phyloP scores from a whole-genome alignment of 2,888 invertebrate genomes.

The Iphiclides podalirius region DNA sequence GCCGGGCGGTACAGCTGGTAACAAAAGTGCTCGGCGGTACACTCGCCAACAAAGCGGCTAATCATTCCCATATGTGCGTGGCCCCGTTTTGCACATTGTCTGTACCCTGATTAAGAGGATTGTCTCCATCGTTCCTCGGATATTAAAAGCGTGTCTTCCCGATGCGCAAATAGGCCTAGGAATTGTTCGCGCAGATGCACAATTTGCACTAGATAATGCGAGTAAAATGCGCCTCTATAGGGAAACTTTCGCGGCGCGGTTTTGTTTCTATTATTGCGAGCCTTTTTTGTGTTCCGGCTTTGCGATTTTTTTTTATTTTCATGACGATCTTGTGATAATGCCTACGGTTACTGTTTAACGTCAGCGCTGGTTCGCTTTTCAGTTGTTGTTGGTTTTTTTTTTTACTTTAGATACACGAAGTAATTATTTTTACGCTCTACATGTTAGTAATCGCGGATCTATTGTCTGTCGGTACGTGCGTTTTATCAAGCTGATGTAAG shows the following conservation, averaged over 20 bases:
- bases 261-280: constrained; percentile 54
- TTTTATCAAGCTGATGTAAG: constrained; percentile 24
- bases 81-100: constrained; percentile 76
- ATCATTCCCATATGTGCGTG: constrained; percentile 73
- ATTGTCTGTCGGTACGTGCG: constrained; percentile 25
- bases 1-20: constrained; percentile 45
- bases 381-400: constrained; percentile 19
- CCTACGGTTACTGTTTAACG: constrained; percentile 26
- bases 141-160: constrained; percentile 75
- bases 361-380: constrained; percentile 26
- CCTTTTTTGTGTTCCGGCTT: constrained; percentile 44
- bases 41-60: constrained; percentile 51
- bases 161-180: constrained; percentile 40
- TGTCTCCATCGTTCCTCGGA: constrained; percentile 73
- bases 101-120: constrained; percentile 77
- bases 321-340: constrained; percentile 44
- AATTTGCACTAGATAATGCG: constrained; percentile 49
- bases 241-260: constrained; percentile 51
- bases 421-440: constrained; percentile 27
- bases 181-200: constrained; percentile 38
- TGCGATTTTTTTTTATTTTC: constrained; percentile 35
- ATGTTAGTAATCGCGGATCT: constrained; percentile 25
- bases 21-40: constrained; percentile 62
- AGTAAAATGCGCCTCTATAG: constrained; percentile 42
- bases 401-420: constrained; percentile 25